These are phyloP conservation scores for Disparrhopalites patrizii DNA, from an alignment of 2,888 invertebrate species.

Conservation along the genomic window DNA sequence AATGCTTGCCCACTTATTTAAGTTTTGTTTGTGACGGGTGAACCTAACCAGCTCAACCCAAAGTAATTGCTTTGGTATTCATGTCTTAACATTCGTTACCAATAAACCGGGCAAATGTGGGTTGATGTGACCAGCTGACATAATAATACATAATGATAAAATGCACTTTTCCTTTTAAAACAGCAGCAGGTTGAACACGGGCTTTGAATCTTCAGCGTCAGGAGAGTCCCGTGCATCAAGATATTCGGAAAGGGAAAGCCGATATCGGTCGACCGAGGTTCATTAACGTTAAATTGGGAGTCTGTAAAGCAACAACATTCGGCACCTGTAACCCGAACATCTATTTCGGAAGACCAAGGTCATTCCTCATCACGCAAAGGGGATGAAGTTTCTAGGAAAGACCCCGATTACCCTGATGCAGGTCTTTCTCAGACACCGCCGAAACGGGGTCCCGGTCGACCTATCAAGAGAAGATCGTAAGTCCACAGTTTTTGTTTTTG, in stretches of 20 bases:
- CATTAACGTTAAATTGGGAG: not conserved
- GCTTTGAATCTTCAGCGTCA: not conserved
- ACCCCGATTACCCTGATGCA: not conserved
- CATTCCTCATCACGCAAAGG: not conserved
- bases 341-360: not conserved
- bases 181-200: not conserved
- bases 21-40: not conserved
- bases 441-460: conserved; percentile 37
- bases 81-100: too few relatives aligned
- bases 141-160: too few relatives aligned
- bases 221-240: not conserved
- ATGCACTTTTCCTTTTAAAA: not conserved
- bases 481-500: too few relatives aligned
- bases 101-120: too few relatives aligned
- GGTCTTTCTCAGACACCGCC: not conserved
- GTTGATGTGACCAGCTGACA: not conserved
- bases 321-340: not conserved
- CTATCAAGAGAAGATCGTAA: conserved; percentile 33
- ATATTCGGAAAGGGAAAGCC: not conserved
- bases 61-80: too few relatives aligned
- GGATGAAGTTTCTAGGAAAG: not conserved
- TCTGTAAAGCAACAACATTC: not conserved
- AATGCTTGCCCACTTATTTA: not conserved
- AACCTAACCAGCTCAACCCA: too few relatives aligned
- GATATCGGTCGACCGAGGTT: not conserved